Base-by-base conservation (phyloP, 2,113 vertebrate species). In the Corythoichthys intestinalis region DNA sequence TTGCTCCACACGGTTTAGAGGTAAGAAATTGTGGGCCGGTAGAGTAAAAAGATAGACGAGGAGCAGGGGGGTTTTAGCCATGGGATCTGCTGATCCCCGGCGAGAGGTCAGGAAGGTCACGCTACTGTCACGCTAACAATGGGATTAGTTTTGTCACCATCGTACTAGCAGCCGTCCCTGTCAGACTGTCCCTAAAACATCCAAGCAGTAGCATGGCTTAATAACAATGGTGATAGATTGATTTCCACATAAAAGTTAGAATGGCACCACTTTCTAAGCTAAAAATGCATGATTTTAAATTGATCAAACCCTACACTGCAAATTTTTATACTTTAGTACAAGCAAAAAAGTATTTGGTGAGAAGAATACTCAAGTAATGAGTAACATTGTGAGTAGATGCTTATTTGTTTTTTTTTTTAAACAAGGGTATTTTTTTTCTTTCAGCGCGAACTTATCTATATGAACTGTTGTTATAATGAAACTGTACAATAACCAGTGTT, bases 41-140 rank as follows among this genome's bases (percentile, higher is more conserved):
- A 65, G 67, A 71, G 71, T 69, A 70, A 70, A 81, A 67, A 41
- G 37, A 59, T 38, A 59, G 14, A 41, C 6, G n/a, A 61, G 39
- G 68, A 63, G 73, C 67, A 70, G 44, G 69, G 57, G 67, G 82
- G 81, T 56, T 83, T 85, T 84, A 84, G 73, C 66, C 46, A 38
- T 15, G 57, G 52, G 80, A 75, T 79, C 77, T 64, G 71, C 85
- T 88, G 87, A 87, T 83, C 88, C 85, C 74, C 74, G 60, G 66
- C 6, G 48, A 87, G 83, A 88, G 89, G 89, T 92, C 90, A 84
- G 44, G 38, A 77, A 87, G 89, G 89, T 91, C 84, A 89, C 61
- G 65, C 85, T 88, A 88, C 91, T 90, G 89, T 92, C 90, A 91
- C 81, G 86, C 88, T 90, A 92, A 92, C 90, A 91, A 91, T 85